phyloP scores from a whole-genome alignment of 2,888 invertebrate genomes.

The Belgica antarctica region DNA sequence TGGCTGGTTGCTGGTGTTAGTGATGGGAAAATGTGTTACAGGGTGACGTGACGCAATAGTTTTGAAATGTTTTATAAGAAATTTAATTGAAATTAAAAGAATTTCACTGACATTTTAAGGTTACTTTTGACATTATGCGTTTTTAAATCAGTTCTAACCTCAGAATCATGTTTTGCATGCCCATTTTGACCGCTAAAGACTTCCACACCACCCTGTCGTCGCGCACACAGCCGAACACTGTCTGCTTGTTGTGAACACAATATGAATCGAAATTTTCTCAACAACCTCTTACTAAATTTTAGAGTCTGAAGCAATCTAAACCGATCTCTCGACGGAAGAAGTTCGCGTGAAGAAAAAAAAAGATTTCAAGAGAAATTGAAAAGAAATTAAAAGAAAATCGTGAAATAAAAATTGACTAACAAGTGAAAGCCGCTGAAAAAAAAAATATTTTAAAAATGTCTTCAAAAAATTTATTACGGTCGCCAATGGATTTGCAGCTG shows the following conservation, averaged over 20 bases:
- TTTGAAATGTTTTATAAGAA: not conserved
- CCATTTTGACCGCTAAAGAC: too few species aligned
- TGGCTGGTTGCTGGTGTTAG: slow-evolving; percentile 1
- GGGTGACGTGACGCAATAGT: slow-evolving; percentile 8
- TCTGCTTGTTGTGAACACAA: slow-evolving; percentile 20
- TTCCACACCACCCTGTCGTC: slow-evolving; percentile 19
- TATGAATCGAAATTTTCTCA: slow-evolving; percentile 39
- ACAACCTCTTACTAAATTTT: slow-evolving; percentile 41
- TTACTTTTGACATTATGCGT: not conserved
- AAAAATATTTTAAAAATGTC: slow-evolving; percentile 11
- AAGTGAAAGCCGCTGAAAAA: not conserved
- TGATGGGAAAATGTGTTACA: slow-evolving; percentile 7
- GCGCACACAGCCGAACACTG: not conserved
- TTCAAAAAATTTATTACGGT: not conserved
- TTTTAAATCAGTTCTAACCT: not conserved
- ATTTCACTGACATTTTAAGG: not conserved
- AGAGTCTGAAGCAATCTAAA: slow-evolving; percentile 38
- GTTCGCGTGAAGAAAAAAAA: slow-evolving; percentile 16
- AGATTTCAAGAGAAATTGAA: not conserved
- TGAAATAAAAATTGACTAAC: not conserved
- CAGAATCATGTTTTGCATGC: not conserved
- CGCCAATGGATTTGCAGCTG: slow-evolving; percentile 24
- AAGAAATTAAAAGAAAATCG: slow-evolving; percentile 25
- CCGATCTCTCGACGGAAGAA: slow-evolving; percentile 28
- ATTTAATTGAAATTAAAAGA: not conserved